phyloP scores from a whole-genome alignment of 2,113 vertebrate genomes.

The Periophthalmus modestus region DNA sequence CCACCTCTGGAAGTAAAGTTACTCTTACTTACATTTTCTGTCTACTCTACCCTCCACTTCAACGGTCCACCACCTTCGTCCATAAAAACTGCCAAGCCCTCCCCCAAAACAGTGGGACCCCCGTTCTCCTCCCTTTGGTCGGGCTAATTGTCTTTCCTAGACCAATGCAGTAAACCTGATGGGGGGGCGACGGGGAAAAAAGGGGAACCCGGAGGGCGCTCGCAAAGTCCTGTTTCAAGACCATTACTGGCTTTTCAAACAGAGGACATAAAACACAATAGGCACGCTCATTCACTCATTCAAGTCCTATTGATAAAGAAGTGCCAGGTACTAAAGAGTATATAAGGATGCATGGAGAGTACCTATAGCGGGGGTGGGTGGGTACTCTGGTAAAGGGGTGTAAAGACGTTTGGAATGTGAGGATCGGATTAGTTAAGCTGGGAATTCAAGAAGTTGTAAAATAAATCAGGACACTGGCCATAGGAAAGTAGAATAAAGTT shows the following conservation, averaged over 20 bases:
- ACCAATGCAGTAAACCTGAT: constrained; percentile 71
- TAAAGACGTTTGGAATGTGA: background rate
- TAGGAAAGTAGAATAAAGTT: no score
- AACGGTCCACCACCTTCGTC: no score
- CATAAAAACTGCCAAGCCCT: no score
- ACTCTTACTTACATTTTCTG: no score
- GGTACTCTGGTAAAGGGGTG: background rate
- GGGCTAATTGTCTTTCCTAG: constrained; percentile 77
- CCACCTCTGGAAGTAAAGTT: no score
- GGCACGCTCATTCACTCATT: constrained; percentile 74
- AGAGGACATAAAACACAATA: constrained; percentile 72
- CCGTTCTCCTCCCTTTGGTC: constrained; percentile 61
- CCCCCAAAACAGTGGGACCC: background rate
- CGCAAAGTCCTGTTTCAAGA: constrained; percentile 60
- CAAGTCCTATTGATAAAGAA: constrained; percentile 68
- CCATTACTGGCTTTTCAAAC: constrained; percentile 59
- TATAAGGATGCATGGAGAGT: constrained; percentile 38
- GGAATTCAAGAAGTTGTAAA: background rate
- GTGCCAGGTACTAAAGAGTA: constrained; percentile 64
- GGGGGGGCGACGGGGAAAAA: constrained; percentile 17
- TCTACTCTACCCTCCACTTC: no score
- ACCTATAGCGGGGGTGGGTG: constrained; percentile 8
- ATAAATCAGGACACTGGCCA: no score
- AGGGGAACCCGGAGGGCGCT: constrained; percentile 51
- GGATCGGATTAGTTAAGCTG: background rate